phyloP scores from a whole-genome alignment of 2,797 vertebrate genomes.

The Menidia menidia region DNA sequence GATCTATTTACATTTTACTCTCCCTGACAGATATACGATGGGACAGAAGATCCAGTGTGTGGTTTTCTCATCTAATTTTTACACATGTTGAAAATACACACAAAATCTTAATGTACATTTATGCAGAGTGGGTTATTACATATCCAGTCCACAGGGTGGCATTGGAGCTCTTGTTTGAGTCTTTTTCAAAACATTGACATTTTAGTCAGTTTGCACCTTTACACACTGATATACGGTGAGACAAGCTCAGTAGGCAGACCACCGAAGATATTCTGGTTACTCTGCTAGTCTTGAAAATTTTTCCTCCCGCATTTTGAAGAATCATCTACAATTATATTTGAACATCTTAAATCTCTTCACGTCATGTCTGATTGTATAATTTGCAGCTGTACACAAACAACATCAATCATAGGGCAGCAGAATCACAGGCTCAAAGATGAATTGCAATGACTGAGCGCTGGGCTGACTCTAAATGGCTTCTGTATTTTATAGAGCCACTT shows the following conservation, averaged over 20 bases:
- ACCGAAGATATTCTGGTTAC: conserved; percentile 1
- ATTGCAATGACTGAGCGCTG: conserved; percentile 15
- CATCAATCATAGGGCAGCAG: conserved; percentile 34
- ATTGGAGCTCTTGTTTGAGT: conserved; percentile 56
- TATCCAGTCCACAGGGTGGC: conserved; percentile 74
- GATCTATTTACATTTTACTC: not conserved
- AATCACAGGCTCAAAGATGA: conserved; percentile 37
- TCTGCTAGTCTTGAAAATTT: not conserved
- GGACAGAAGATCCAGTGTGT: not conserved
- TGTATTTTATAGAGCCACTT: conserved; percentile 59
- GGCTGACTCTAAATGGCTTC: conserved; percentile 40
- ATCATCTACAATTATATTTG: conserved; percentile 9
- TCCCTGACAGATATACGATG: not conserved
- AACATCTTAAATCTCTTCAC: conserved; percentile 35
- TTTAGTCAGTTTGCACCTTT: conserved; percentile 7
- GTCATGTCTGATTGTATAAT: conserved; percentile 37
- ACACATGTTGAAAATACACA: conserved; percentile 4
- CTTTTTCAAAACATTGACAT: not conserved
- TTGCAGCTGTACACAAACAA: conserved; percentile 26
- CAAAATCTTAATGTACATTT: not conserved
- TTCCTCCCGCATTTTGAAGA: conserved; percentile 8
- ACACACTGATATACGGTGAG: conserved; percentile 10
- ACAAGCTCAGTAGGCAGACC: conserved; percentile 1
- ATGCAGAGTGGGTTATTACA: not conserved
- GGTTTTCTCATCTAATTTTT: not conserved